A percentile compares a stretch with the other conserved stretches of the same genome.
These are phyloP conservation scores for Passerculus sandwichensis DNA, from an alignment of 2,797 vertebrate species.

Conservation along the genomic window DNA sequence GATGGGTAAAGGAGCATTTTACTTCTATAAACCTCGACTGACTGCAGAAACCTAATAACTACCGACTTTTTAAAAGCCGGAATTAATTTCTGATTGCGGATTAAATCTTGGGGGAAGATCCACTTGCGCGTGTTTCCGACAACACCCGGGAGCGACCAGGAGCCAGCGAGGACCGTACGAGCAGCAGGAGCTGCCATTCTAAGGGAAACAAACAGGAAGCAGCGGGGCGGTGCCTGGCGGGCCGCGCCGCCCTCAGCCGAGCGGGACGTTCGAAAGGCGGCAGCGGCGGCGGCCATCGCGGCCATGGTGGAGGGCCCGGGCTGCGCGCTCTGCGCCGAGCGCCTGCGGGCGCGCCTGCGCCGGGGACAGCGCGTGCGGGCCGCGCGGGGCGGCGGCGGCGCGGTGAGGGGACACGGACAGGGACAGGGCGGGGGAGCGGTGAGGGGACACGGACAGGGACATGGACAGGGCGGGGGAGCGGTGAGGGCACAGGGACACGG, in stretches of 20 bases:
- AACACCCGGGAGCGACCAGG: accelerated
- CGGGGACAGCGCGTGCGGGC: slow-evolving; percentile 80
- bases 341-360: slow-evolving; percentile 79
- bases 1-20: background rate
- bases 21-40: background rate
- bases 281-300: accelerated
- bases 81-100: background rate
- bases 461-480: background rate
- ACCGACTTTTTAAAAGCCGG: background rate
- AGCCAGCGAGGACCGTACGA: accelerated
- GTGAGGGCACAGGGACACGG: background rate
- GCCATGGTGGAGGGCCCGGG: slow-evolving; percentile 92
- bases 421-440: background rate
- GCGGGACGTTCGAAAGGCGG: slow-evolving; percentile 41
- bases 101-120: background rate
- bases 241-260: background rate
- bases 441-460: background rate
- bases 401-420: background rate
- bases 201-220: accelerated
- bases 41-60: background rate
- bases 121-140: accelerated
- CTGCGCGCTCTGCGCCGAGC: slow-evolving; percentile 85
- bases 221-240: accelerated
- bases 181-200: accelerated
- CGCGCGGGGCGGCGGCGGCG: slow-evolving; percentile 51